These are phyloP conservation scores for Protobothrops flavoviridis DNA, from an alignment of 2,113 vertebrate species.

Conservation along the genomic window DNA sequence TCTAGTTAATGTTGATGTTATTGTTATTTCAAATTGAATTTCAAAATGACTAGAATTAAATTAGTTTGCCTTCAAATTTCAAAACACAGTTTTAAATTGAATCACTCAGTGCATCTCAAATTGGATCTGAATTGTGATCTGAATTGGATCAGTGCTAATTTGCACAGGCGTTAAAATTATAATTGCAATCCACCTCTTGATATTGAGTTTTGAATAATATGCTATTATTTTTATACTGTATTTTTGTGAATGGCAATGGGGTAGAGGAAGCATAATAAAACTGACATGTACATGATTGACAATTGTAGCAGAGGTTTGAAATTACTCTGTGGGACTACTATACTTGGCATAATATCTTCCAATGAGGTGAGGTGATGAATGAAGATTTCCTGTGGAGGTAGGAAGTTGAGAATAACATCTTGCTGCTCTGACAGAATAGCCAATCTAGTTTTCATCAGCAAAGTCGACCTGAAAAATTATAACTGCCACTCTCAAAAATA, in stretches of 20 bases:
- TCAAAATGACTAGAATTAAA: not conserved
- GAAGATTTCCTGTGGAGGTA: conserved; percentile 12
- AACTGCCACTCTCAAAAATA: conserved; percentile 12
- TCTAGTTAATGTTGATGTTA: not conserved
- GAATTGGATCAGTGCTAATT: not conserved
- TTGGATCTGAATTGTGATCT: not conserved
- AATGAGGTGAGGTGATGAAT: conserved; percentile 18
- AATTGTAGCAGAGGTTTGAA: not conserved
- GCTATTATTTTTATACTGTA: conserved; percentile 35
- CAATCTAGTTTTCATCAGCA: conserved; percentile 22
- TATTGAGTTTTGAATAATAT: not conserved
- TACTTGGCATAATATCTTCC: conserved; percentile 29
- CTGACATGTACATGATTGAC: conserved; percentile 20
- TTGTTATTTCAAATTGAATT: not conserved
- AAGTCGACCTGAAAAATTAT: conserved; percentile 39
- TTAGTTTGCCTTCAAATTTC: not conserved
- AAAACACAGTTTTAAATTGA: not conserved
- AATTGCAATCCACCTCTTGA: not conserved
- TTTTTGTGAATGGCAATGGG: conserved; percentile 30
- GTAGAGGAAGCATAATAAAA: conserved; percentile 27
- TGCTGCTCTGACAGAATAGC: conserved; percentile 39
- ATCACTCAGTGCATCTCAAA: not conserved
- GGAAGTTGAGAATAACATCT: conserved; percentile 7
- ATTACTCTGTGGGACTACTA: conserved; percentile 17
- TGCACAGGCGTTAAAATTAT: not conserved